Evolutionary conservation across 2,888 invertebrate genomes (phyloP), one percentile per base, ranked within the genome.

Genomic region (Lingula anatina): DNA sequence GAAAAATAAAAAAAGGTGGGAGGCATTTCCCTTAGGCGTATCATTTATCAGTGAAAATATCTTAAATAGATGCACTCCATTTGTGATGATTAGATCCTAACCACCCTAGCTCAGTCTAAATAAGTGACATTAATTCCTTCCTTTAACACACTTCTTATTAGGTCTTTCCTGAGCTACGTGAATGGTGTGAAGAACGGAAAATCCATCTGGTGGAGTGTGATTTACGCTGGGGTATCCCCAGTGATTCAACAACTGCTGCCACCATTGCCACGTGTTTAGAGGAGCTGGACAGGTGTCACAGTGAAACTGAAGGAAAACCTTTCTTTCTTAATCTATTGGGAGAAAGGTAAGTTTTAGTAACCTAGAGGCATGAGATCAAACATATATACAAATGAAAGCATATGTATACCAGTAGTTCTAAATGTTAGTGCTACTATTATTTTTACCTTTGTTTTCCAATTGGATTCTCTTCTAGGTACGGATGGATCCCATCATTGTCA

Each of bases 191-290:
- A 25, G 58, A 61, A 5, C 41, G 64, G 28, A 58, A 62, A 49
- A 51, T 74, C 28, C 62, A 62, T 35, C 56, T 76, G 20, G 56
- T 74, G 15, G 76, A 76, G 48, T 74, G 74, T 63, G 76, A 76
- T 53, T 51, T 76, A 35, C 56, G 76, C 21, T 76, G 76, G 76
- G 76, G 76, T 4, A 68, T 76, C n/a, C 75, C 75, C 4, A 67
- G 62, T 46, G 73, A 74, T 48, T 60, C 71, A 1, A 65, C 68
- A 9, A 64, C 65, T 4, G 53, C 54, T 4, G 64, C 69, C 20
- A 70, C 73, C 1, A 68, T 76, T 27, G 51, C 55, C 15, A 62
- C 67, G 21, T 76, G 76, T 55, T 54, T 76, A 28, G 71, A 71
- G 38, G 75, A 75, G 49, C 56, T 76, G 20, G 72, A 75, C 45